A percentile compares a stretch with the other conserved stretches of the same genome.
Evolutionary conservation across 1,140 invertebrate genomes (phyloP).

Genomic region (Potamilus streckersoni): DNA sequence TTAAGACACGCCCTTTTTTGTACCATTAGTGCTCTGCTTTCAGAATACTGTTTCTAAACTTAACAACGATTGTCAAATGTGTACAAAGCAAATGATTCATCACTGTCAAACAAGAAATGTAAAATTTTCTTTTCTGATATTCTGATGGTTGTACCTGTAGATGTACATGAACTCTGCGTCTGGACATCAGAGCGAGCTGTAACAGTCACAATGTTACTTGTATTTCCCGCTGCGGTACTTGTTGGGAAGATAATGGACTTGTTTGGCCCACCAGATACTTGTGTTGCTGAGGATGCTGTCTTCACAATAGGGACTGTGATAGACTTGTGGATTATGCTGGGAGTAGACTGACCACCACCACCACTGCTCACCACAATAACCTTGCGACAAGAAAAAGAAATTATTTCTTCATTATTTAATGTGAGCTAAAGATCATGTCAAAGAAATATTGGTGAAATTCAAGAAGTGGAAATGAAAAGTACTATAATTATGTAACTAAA

Average conservation of each 20-base stretch:
- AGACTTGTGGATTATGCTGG: constrained; percentile 54
- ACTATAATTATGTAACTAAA: too few relatives aligned
- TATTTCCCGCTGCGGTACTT: constrained; percentile 32
- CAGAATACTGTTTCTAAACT: too few relatives aligned
- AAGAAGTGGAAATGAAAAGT: too few relatives aligned
- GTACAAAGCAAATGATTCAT: too few relatives aligned
- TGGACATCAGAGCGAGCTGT: constrained; percentile 34
- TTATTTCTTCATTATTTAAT: neutral
- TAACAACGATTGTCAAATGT: too few relatives aligned
- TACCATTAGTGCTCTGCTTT: too few relatives aligned
- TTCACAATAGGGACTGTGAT: constrained; percentile 55
- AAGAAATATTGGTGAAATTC: too few relatives aligned
- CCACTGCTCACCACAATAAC: constrained; percentile 64
- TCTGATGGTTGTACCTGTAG: too few relatives aligned
- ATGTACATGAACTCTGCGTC: too few relatives aligned
- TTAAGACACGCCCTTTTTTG: too few relatives aligned
- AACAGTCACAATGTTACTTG: constrained; percentile 49
- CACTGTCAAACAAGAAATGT: too few relatives aligned
- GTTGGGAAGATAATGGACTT: constrained; percentile 48
- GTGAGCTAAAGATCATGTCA: neutral
- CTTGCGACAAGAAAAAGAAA: constrained; percentile 33
- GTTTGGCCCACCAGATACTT: constrained; percentile 29
- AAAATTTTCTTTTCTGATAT: too few relatives aligned
- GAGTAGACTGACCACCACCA: constrained; percentile 40
- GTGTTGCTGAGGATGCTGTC: constrained; percentile 38